Base-by-base conservation (phyloP, 1,140 invertebrate genomes). In the Melitaea cinxia region DNA sequence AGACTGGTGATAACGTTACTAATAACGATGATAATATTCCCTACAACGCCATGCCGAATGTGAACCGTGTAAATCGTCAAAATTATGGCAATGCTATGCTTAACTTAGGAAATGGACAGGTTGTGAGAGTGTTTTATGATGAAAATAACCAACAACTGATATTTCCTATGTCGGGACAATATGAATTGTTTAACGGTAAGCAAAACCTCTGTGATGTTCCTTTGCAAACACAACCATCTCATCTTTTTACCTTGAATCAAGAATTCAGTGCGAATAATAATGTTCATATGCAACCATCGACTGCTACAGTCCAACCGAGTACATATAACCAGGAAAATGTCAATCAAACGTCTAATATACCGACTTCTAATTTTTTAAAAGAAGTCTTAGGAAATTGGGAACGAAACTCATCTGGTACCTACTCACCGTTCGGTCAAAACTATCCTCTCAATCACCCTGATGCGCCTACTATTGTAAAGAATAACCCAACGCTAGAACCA, bases 381-480 rank as follows among this genome's bases (percentile, higher is more conserved):
- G 95, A 96, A 87, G 89, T 96, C 14, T 93, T 96, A 9, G 95
- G 94, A n/a, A 96, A 96, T 85, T 96, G 95, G 95, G 93, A 93
- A 5, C 95, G 95, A 9, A 96, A 96, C 82, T 93, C 94, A n/a
- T 94, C 93, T 42, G 95, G 95, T 1, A 95, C 95, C n/a, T 97
- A 96, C 77, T 95, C 94, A 61, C 95, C 95, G 5, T 96, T 97
- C 89, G 95, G 95, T 17, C 85, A 91, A 70, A 90, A 91, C 56
- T 91, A 89, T 67, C 88, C 89, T 4, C 61, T 89, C 1, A 91
- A 90, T 54, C 86, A 89, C 58, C 87, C 87, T 37, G 86, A 88
- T 75, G 74, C 82, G 14, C 77, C 86, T 30, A 68, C 80, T 39
- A 71, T 89, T 42, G 70, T 79, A 52, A 65, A 59, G 35, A 81